Percentiles rank a stretch among this genome's conserved stretches.
Evolutionary conservation across 2,797 vertebrate species (phyloP).

Genomic region (Gallirallus australis): DNA sequence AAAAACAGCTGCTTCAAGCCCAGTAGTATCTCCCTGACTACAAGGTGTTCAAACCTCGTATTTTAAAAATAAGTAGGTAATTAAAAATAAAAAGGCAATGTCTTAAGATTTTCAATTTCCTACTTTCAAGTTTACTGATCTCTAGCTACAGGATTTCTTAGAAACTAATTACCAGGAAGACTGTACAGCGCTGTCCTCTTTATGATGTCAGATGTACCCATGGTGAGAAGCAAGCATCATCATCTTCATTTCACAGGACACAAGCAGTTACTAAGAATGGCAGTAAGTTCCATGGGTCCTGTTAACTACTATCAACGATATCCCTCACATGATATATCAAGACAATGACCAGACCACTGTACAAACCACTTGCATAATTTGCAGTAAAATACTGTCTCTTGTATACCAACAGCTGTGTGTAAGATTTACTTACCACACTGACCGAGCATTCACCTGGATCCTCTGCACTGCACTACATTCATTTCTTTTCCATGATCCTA

Average conservation of each 20-base stretch:
- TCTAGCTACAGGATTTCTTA: not conserved
- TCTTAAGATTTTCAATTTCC: not conserved
- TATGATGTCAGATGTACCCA: not conserved
- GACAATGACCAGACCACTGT: not conserved
- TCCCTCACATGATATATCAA: not conserved
- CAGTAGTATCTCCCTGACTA: not conserved
- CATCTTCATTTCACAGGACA: not conserved
- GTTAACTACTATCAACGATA: not conserved
- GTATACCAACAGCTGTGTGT: not conserved
- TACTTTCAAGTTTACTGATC: not conserved
- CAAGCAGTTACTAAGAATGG: not conserved
- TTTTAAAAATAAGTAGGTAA: not conserved
- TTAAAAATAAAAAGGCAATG: not conserved
- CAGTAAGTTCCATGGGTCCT: not conserved
- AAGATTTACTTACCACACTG: not conserved
- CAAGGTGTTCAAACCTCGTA: accelerated
- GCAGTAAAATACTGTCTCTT: not conserved
- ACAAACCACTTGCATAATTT: not conserved
- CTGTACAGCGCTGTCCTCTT: not conserved
- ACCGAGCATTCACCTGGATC: not conserved
- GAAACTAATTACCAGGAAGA: not conserved
- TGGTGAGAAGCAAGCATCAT: not conserved
- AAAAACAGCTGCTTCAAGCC: not conserved
- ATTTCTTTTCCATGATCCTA: not conserved
- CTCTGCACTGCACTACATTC: not conserved